A percentile compares a stretch with the other conserved stretches of the same genome.
phyloP scores from a whole-genome alignment of 2,888 invertebrate species.

The Bedellia somnulentella region DNA sequence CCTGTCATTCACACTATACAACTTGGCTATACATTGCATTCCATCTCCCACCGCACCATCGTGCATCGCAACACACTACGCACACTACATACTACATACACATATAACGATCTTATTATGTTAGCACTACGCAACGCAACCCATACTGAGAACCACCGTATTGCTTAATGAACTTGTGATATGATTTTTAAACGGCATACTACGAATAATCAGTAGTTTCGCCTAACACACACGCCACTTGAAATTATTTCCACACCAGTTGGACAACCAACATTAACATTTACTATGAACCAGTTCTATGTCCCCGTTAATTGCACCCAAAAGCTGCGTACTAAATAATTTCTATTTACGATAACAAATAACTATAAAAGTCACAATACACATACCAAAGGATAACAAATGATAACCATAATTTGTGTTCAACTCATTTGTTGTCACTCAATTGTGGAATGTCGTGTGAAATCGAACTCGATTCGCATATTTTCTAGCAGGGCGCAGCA shows the following conservation, averaged over 20 bases:
- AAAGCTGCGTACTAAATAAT: slow-evolving; percentile 25
- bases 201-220: slow-evolving; percentile 12
- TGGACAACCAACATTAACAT: slow-evolving; percentile 36
- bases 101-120: background rate
- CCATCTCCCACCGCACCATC: slow-evolving; percentile 36
- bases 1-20: slow-evolving; percentile 61
- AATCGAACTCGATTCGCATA: slow-evolving; percentile 58
- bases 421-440: slow-evolving; percentile 62
- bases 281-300: slow-evolving; percentile 47
- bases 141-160: no score
- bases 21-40: slow-evolving; percentile 60
- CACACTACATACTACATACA: slow-evolving; percentile 17
- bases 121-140: slow-evolving; percentile 13
- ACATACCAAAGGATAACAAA: slow-evolving; percentile 52
- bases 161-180: no score
- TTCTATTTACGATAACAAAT: slow-evolving; percentile 23
- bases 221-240: slow-evolving; percentile 29
- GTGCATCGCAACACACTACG: slow-evolving; percentile 28
- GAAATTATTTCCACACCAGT: slow-evolving; percentile 47
- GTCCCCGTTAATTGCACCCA: slow-evolving; percentile 38
- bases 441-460: slow-evolving; percentile 64
- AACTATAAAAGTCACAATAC: slow-evolving; percentile 21
- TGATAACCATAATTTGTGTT: slow-evolving; percentile 59
- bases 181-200: slow-evolving; percentile 28
- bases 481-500: slow-evolving; percentile 65